These are phyloP conservation scores for Strigamia transsilvanica DNA, from an alignment of 2,888 invertebrate genomes.

Conservation along the genomic window DNA sequence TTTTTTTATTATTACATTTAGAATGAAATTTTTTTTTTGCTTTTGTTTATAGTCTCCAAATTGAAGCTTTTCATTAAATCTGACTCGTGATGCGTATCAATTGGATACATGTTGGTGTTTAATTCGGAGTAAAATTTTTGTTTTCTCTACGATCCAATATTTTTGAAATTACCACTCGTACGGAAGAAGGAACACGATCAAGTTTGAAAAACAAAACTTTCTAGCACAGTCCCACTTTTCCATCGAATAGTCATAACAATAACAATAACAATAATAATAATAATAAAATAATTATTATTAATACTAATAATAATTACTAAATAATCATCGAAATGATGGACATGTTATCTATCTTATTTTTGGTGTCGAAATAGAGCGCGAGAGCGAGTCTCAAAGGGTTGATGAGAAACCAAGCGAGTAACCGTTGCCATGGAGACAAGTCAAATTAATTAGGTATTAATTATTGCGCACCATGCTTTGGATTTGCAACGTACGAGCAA, in stretches of 20 bases:
- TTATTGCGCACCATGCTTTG: conserved; percentile 19
- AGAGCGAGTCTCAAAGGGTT: background rate
- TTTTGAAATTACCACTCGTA: background rate
- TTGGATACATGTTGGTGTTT: conserved; percentile 3
- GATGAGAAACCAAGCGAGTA: background rate
- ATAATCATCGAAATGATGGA: too few species aligned
- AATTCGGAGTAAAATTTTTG: background rate
- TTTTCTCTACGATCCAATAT: background rate
- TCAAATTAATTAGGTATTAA: conserved; percentile 51
- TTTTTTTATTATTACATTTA: background rate
- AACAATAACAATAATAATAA: too few species aligned
- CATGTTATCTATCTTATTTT: background rate
- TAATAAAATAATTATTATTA: background rate
- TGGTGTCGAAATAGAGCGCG: background rate
- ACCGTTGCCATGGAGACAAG: conserved; percentile 29
- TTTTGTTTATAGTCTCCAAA: background rate
- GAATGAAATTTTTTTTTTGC: background rate
- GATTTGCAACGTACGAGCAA: background rate
- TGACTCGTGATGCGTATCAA: conserved; percentile 2
- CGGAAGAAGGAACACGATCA: background rate
- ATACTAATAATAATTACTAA: too few species aligned
- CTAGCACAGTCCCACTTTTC: background rate
- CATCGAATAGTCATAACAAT: background rate
- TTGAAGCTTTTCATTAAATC: conserved; percentile 3
- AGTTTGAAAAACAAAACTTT: background rate